These are phyloP conservation scores for Mythimna impura DNA, from an alignment of 2,888 invertebrate genomes.

Conservation along the genomic window DNA sequence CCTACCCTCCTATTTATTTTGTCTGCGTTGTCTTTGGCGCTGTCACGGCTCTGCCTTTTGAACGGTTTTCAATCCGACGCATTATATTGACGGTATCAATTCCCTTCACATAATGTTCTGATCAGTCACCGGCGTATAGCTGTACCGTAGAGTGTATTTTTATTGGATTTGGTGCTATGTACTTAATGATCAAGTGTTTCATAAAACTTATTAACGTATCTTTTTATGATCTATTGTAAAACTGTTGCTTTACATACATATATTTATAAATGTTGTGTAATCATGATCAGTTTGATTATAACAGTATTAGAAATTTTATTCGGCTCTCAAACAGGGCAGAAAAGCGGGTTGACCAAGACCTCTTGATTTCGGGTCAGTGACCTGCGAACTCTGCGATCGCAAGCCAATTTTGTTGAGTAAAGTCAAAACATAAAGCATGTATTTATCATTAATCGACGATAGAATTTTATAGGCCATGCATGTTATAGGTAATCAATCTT, in stretches of 20 bases:
- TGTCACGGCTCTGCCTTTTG: constrained; percentile 86
- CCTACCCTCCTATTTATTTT: constrained; percentile 87
- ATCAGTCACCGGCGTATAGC: constrained; percentile 58
- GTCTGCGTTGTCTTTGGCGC: constrained; percentile 87
- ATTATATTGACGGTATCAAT: constrained; percentile 88
- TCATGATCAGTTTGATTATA: background rate
- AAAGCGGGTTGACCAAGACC: background rate
- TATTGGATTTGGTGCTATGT: constrained; percentile 40
- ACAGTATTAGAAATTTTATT: background rate
- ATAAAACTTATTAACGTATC: background rate
- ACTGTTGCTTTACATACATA: background rate
- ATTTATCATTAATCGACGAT: background rate
- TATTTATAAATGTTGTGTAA: background rate
- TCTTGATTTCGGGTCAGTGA: constrained; percentile 33
- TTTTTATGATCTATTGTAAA: background rate
- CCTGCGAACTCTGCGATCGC: constrained; percentile 7
- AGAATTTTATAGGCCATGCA: background rate
- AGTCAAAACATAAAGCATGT: background rate
- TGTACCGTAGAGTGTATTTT: constrained; percentile 47
- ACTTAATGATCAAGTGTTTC: constrained; percentile 17
- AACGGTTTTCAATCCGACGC: constrained; percentile 84
- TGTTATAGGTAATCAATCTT: constrained; percentile 3
- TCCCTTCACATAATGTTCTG: constrained; percentile 78
- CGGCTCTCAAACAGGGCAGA: background rate
- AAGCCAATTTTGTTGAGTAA: background rate